Evolutionary conservation across 2,888 invertebrate genomes (phyloP).

Genomic region (Pseudoips prasinana): DNA sequence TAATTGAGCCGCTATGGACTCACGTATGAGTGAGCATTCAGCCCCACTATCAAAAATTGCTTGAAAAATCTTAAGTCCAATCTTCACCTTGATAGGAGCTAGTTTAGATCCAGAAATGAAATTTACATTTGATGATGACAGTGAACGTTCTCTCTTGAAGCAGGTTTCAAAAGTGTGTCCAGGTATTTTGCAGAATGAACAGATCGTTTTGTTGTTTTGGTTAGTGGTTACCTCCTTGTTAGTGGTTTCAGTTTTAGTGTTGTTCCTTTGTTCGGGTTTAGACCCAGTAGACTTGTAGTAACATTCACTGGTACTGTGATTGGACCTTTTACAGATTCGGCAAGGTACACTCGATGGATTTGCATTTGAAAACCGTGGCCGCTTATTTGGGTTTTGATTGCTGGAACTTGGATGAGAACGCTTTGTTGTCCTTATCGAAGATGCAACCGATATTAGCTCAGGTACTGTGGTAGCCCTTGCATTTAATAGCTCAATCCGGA

Average conservation of each 20-base stretch:
- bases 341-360: conserved; percentile 2
- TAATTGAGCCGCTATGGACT: conserved; percentile 25
- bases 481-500: conserved; percentile 33
- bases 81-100: conserved; percentile 11
- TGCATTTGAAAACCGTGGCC: conserved; percentile 11
- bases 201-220: conserved; percentile 12
- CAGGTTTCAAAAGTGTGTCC: conserved; percentile 33
- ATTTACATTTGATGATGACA: conserved; percentile 30
- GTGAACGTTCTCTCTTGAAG: conserved; percentile 21
- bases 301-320: conserved; percentile 18
- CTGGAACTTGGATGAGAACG: conserved; percentile 9
- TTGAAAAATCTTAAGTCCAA: conserved; percentile 11
- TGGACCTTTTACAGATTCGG: conserved; percentile 18
- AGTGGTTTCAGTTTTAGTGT: conserved; percentile 1
- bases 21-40: conserved; percentile 32
- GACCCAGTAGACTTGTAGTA: conserved; percentile 4
- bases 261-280: no score
- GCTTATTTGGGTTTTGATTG: conserved; percentile 6
- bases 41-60: conserved; percentile 38
- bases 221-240: conserved; percentile 7
- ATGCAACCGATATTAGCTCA: conserved; percentile 31
- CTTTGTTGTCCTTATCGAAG: conserved; percentile 21
- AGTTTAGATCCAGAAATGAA: conserved; percentile 16
- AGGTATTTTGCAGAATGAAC: conserved; percentile 24
- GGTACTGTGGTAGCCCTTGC: conserved; percentile 26